A percentile compares a stretch with the other conserved stretches of the same genome.
Conservation (phyloP, 2,888 invertebrate species). For the Notodonta dromedarius region DNA sequence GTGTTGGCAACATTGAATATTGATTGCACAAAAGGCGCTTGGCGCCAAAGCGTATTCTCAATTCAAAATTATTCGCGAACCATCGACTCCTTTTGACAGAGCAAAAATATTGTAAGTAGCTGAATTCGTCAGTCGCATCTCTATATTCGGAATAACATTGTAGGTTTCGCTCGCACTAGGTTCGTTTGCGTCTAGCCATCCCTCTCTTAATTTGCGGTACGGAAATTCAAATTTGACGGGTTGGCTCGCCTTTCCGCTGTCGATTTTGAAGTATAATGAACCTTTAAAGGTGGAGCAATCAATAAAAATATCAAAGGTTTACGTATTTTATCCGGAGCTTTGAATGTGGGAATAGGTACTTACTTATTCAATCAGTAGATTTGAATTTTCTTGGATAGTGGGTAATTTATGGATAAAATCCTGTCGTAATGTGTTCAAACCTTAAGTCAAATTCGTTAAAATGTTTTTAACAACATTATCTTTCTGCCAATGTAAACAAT, state of each 20-base stretch:
- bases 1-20: slow-evolving; percentile 81
- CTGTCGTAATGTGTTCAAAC: too few species aligned
- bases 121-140: slow-evolving; percentile 77
- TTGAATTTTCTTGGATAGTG: not conserved
- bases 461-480: too few species aligned
- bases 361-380: not conserved
- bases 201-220: slow-evolving; percentile 63
- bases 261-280: slow-evolving; percentile 79
- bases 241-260: slow-evolving; percentile 79
- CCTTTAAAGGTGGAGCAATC: slow-evolving; percentile 78
- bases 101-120: slow-evolving; percentile 83
- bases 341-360: not conserved
- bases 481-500: too few species aligned
- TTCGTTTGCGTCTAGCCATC: slow-evolving; percentile 35
- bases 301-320: slow-evolving; percentile 69
- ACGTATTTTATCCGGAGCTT: slow-evolving; percentile 37
- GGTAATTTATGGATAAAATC: too few species aligned
- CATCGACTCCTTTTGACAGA: slow-evolving; percentile 79
- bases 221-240: slow-evolving; percentile 81
- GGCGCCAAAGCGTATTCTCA: slow-evolving; percentile 82
- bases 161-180: slow-evolving; percentile 44
- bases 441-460: too few species aligned
- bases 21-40: slow-evolving; percentile 84
- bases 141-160: slow-evolving; percentile 59
- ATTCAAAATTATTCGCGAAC: slow-evolving; percentile 81